These are phyloP conservation scores for Manduca sexta DNA, from an alignment of 1,140 invertebrate genomes.

Conservation along the genomic window DNA sequence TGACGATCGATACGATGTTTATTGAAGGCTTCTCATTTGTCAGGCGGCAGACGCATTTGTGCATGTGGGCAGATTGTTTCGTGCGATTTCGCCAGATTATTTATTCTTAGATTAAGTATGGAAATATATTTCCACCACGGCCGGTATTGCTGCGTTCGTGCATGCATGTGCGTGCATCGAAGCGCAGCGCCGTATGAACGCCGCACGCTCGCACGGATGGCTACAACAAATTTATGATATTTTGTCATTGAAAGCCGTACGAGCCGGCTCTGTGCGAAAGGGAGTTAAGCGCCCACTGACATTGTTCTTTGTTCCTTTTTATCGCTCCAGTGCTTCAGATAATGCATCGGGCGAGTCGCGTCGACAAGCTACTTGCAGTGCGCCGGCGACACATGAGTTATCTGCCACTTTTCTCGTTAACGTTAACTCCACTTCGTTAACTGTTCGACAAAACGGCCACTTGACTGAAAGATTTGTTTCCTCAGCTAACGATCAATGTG, in stretches of 20 bases:
- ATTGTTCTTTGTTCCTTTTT: constrained; percentile 70
- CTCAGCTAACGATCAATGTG: constrained; percentile 14
- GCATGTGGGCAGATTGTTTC: constrained; percentile 7
- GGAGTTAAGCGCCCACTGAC: constrained; percentile 50
- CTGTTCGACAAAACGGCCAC: constrained; percentile 37
- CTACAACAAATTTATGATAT: constrained; percentile 40
- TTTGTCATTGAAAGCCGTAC: constrained; percentile 39
- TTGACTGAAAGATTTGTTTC: constrained; percentile 44
- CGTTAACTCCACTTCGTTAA: constrained; percentile 43
- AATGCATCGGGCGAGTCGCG: constrained; percentile 46
- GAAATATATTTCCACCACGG: constrained; percentile 27
- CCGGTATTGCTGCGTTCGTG: constrained; percentile 26
- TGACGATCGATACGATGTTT: too few species aligned
- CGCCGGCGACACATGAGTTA: constrained; percentile 47
- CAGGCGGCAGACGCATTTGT: too few species aligned
- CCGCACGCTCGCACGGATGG: constrained; percentile 19
- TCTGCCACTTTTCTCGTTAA: constrained; percentile 62
- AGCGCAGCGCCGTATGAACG: constrained; percentile 24
- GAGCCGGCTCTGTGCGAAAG: constrained; percentile 46
- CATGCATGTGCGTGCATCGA: constrained; percentile 29
- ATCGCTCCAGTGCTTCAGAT: constrained; percentile 63
- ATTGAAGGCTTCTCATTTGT: too few species aligned
- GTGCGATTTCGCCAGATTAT: constrained; percentile 40
- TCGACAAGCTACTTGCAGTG: constrained; percentile 50
- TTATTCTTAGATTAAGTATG: constrained; percentile 32